A percentile compares a stretch with the other conserved stretches of the same genome.
These are phyloP conservation scores for Lapara coniferarum DNA, from an alignment of 2,888 invertebrate genomes.

Conservation along the genomic window DNA sequence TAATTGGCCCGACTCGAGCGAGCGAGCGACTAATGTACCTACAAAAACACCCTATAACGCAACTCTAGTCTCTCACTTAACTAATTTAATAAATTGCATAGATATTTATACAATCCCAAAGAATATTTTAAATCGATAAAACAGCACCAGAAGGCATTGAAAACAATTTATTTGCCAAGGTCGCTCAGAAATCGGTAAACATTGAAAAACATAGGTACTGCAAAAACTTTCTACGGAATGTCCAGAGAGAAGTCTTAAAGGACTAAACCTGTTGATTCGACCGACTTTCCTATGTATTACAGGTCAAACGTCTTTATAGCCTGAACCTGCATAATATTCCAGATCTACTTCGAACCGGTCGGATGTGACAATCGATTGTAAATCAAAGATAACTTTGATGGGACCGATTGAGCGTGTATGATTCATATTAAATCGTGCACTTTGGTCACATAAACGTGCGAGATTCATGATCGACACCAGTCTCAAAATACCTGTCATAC, in stretches of 20 bases:
- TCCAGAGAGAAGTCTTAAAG: conserved; percentile 51
- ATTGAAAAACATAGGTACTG: neutral
- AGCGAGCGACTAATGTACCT: too few species aligned
- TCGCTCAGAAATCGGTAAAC: neutral
- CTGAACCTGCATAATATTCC: conserved; percentile 71
- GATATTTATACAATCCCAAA: too few species aligned
- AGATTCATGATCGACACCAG: conserved; percentile 1
- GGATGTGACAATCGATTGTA: conserved; percentile 69
- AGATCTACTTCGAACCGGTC: conserved; percentile 59
- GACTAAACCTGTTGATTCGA: conserved; percentile 68
- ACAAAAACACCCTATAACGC: too few species aligned
- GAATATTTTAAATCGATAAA: too few species aligned
- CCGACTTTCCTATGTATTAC: conserved; percentile 69
- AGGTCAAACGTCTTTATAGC: conserved; percentile 68
- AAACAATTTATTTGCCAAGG: neutral
- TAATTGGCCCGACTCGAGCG: too few species aligned
- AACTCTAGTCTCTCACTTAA: too few species aligned
- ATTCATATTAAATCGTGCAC: conserved; percentile 29
- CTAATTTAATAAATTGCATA: too few species aligned
- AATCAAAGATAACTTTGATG: conserved; percentile 57
- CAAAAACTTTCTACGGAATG: conserved; percentile 52
- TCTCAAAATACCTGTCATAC: neutral
- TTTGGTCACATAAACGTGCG: conserved; percentile 6
- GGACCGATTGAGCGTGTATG: conserved; percentile 23
- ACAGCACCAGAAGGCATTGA: too few species aligned